A percentile compares a stretch with the other conserved stretches of the same genome.
Conservation (phyloP, 2,113 vertebrate species). For the Phrynocephalus versicolor region DNA sequence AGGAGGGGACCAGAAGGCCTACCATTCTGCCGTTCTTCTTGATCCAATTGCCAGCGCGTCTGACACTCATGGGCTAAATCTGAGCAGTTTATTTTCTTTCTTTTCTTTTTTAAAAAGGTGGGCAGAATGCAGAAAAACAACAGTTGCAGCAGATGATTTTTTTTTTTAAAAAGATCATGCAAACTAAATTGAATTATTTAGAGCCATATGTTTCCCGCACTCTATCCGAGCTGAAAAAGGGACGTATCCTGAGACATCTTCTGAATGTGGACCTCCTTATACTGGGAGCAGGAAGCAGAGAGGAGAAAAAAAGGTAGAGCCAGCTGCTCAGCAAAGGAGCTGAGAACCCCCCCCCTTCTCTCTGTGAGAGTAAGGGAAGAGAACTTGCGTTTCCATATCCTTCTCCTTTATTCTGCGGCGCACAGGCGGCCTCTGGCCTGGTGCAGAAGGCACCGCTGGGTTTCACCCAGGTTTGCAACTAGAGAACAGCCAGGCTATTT, state of each 20-base stretch:
- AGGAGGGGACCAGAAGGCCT: no score
- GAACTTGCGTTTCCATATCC: neutral
- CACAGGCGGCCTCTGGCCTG: neutral
- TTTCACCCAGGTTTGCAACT: neutral
- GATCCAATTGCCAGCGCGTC: neutral
- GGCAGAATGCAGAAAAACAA: constrained; percentile 48
- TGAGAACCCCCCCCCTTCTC: constrained; percentile 31
- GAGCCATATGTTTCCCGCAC: constrained; percentile 74
- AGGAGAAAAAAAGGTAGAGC: neutral
- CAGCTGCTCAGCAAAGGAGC: constrained; percentile 29
- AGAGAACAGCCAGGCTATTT: neutral
- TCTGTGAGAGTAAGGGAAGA: neutral
- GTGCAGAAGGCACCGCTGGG: no score
- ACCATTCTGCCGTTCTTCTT: no score
- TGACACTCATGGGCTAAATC: neutral
- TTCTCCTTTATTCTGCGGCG: no score
- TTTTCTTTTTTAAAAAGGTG: no score
- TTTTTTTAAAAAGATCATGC: constrained; percentile 55
- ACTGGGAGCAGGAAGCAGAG: constrained; percentile 20
- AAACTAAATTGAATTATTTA: constrained; percentile 78
- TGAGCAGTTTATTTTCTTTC: neutral
- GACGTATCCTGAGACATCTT: constrained; percentile 61
- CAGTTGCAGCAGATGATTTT: constrained; percentile 44
- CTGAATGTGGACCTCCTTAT: constrained; percentile 47
- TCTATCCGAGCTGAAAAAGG: constrained; percentile 64